Conservation (phyloP, 2,797 vertebrate genomes). For the Diglossa cyanea region DNA sequence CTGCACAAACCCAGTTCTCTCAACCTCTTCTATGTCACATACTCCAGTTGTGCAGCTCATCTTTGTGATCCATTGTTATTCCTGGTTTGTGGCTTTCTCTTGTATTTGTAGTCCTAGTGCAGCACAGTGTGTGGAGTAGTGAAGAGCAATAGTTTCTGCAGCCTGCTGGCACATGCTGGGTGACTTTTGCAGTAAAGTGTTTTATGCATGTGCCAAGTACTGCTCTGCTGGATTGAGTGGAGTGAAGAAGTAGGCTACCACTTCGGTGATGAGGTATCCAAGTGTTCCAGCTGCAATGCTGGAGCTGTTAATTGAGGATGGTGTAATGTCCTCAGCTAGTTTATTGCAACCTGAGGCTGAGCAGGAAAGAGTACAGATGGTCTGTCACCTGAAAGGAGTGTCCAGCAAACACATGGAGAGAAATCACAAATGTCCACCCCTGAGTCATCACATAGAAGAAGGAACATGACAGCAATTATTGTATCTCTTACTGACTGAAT, state of each 20-base stretch:
- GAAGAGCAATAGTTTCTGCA: not conserved
- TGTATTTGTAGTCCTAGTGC: not conserved
- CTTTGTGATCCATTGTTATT: not conserved
- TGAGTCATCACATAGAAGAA: not conserved
- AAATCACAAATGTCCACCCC: not conserved
- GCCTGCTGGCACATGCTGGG: rapidly evolving
- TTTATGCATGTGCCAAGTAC: not conserved
- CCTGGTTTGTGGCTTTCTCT: not conserved
- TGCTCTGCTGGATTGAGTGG: not conserved
- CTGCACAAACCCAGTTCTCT: not conserved
- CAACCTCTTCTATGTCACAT: not conserved
- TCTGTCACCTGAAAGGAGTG: not conserved
- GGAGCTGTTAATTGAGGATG: not conserved
- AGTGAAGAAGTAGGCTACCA: not conserved
- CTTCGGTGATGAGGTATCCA: not conserved
- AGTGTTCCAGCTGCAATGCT: not conserved
- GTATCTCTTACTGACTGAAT: not conserved
- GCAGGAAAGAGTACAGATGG: not conserved
- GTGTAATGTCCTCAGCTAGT: not conserved
- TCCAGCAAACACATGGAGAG: rapidly evolving
- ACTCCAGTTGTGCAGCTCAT: rapidly evolving
- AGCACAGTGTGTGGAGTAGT: not conserved
- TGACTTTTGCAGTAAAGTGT: not conserved
- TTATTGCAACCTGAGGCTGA: not conserved
- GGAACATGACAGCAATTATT: not conserved